Evolutionary conservation across 2,113 vertebrate species (phyloP).

Genomic region (Passer domesticus): DNA sequence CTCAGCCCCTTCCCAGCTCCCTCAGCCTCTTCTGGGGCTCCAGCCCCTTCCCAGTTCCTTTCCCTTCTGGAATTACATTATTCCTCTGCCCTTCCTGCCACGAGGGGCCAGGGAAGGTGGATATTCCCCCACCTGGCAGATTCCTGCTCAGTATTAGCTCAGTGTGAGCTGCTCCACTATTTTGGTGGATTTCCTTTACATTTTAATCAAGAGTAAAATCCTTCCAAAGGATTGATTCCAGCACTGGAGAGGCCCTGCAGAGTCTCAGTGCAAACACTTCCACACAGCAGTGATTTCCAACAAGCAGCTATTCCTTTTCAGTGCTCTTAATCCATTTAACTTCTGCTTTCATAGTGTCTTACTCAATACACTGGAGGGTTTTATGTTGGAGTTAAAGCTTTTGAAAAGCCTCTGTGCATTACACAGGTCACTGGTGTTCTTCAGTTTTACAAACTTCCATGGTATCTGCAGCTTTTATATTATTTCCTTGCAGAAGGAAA

Average conservation of each 20-base stretch:
- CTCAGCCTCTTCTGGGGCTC: neutral
- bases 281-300: neutral
- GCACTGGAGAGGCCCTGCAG: neutral
- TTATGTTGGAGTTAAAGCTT: neutral
- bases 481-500: neutral
- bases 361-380: neutral
- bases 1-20: neutral
- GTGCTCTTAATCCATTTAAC: slow-evolving; percentile 38
- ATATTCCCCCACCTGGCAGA: neutral
- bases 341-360: neutral
- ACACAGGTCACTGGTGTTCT: neutral
- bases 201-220: slow-evolving; percentile 22
- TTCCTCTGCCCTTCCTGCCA: neutral
- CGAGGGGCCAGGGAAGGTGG: neutral
- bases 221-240: slow-evolving; percentile 2
- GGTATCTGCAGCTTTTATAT: neutral
- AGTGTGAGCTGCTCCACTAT: neutral
- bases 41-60: fast-evolving
- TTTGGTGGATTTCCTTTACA: neutral
- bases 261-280: slow-evolving; percentile 6
- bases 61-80: neutral
- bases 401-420: neutral
- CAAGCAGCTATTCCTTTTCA: neutral
- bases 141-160: neutral
- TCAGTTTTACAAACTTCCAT: neutral